Evolutionary conservation across 2,113 vertebrate species (phyloP).

Genomic region (Oreotrochilus melanogaster): DNA sequence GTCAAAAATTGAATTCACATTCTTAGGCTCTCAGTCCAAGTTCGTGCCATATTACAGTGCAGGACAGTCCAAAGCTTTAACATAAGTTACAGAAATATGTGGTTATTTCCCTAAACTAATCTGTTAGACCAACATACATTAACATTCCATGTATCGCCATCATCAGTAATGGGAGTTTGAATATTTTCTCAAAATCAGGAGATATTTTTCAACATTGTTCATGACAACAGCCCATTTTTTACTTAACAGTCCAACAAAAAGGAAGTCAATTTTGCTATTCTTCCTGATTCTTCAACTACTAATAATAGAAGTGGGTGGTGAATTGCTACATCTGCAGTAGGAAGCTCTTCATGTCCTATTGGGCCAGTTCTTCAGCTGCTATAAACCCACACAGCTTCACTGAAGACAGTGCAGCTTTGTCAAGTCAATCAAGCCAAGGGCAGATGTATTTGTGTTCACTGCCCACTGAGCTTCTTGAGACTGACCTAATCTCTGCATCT

Average conservation of each 20-base stretch:
- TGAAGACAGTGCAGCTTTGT: background rate
- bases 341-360: slow-evolving; percentile 51
- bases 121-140: background rate
- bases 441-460: background rate
- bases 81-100: background rate
- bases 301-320: slow-evolving; percentile 52
- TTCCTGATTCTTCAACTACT: slow-evolving; percentile 48
- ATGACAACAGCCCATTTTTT: slow-evolving; percentile 21
- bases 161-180: background rate
- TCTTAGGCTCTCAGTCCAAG: background rate
- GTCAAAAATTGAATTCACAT: slow-evolving; percentile 45
- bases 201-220: slow-evolving; percentile 3
- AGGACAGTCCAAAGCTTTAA: background rate
- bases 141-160: background rate
- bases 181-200: background rate
- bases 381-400: background rate
- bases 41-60: background rate
- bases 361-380: slow-evolving; percentile 20
- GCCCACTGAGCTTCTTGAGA: background rate
- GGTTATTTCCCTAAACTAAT: background rate
- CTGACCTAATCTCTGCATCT: background rate
- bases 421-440: background rate
- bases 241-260: slow-evolving; percentile 12
- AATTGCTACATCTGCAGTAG: slow-evolving; percentile 56
- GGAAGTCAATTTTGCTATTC: slow-evolving; percentile 56